Conservation (phyloP, 1,140 invertebrate genomes). For the Drosophila parvula region DNA sequence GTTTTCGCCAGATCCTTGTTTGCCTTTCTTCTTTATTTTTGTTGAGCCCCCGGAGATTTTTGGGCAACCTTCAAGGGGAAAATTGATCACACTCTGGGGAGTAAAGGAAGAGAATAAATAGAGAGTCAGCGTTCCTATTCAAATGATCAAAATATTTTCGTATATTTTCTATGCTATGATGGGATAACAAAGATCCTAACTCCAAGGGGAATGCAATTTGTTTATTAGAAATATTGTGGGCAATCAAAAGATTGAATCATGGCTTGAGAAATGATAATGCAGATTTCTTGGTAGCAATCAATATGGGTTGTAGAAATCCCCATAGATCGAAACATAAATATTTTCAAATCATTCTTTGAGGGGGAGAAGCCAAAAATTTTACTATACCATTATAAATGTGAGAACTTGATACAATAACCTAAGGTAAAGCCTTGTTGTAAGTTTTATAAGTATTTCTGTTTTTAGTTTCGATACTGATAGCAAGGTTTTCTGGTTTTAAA, state of each 20-base stretch:
- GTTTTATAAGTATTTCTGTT: background rate
- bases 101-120: background rate
- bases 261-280: background rate
- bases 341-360: background rate
- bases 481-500: background rate
- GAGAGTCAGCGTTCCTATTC: background rate
- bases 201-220: constrained; percentile 32
- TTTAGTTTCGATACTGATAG: too few species aligned
- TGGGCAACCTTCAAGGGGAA: constrained; percentile 8
- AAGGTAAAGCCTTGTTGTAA: background rate
- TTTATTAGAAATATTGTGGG: constrained; percentile 3
- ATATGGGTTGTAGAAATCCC: background rate
- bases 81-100: constrained; percentile 65
- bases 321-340: background rate
- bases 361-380: too few species aligned
- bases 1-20: constrained; percentile 33
- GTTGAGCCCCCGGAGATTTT: constrained; percentile 28
- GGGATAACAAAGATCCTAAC: constrained; percentile 23
- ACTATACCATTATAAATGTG: too few species aligned
- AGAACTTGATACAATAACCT: background rate
- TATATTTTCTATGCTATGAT: constrained; percentile 41
- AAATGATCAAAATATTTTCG: constrained; percentile 70
- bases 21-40: constrained; percentile 4
- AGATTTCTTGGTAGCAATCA: background rate
- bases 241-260: background rate